These are phyloP conservation scores for Piprites chloris DNA, from an alignment of 2,113 vertebrate species.

Conservation along the genomic window DNA sequence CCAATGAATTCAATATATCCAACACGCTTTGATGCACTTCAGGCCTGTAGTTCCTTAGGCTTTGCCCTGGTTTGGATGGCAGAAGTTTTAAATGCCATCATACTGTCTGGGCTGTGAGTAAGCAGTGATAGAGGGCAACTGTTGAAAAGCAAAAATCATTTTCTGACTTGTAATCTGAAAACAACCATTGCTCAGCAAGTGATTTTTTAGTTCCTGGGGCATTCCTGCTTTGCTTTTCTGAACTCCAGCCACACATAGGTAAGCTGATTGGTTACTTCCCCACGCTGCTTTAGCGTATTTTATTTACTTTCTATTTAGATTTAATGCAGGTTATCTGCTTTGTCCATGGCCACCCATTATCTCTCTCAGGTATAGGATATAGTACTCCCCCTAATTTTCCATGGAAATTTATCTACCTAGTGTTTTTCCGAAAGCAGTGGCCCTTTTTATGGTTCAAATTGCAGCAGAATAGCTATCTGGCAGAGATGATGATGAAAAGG, in stretches of 20 bases:
- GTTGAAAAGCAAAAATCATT: neutral
- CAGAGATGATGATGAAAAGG: neutral
- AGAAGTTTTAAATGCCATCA: neutral
- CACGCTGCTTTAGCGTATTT: neutral
- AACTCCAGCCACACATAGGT: neutral
- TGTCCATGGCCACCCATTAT: neutral
- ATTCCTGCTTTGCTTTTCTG: neutral
- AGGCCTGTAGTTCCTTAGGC: neutral
- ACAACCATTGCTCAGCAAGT: rapidly evolving
- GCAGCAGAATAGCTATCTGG: neutral
- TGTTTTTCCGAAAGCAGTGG: neutral
- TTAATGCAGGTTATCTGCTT: neutral
- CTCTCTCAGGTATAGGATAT: neutral
- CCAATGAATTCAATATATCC: neutral
- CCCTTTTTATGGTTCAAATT: neutral
- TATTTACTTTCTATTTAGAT: neutral
- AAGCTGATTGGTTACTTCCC: neutral
- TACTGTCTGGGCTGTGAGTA: neutral
- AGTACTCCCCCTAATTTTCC: neutral
- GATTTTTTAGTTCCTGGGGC: neutral
- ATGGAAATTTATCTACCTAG: neutral
- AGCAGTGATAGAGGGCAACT: neutral
- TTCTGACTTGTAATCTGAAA: neutral
- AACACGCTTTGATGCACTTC: neutral
- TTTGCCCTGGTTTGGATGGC: neutral